A percentile compares a stretch with the other conserved stretches of the same genome.
Conservation (phyloP, 2,888 invertebrate species). For the Helicoverpa assulta region DNA sequence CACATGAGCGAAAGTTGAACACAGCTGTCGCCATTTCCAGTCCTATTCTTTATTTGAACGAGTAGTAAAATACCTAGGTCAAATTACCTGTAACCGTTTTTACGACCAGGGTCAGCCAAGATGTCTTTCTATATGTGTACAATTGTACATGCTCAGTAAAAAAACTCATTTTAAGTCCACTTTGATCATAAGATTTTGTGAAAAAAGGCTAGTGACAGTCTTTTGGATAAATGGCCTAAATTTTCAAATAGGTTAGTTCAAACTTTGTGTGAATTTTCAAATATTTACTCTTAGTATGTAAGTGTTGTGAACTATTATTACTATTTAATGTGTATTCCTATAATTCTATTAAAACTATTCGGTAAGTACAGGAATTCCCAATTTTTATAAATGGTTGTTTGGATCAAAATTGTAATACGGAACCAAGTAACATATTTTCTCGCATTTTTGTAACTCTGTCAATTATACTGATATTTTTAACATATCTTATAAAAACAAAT, state of each 20-base stretch:
- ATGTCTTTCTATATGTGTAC: no score
- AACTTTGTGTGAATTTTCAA: not conserved
- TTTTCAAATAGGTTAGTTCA: not conserved
- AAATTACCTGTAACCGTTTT: no score
- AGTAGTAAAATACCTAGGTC: no score
- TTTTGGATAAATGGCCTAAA: not conserved
- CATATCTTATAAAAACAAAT: conserved; percentile 1
- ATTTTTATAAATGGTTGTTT: not conserved
- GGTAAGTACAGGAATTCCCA: not conserved
- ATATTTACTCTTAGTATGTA: conserved; percentile 7
- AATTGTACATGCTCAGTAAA: no score
- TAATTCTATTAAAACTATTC: not conserved
- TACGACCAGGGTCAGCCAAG: no score
- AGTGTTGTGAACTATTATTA: not conserved
- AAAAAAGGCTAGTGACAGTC: not conserved
- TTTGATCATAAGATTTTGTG: not conserved
- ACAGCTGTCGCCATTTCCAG: no score
- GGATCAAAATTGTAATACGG: not conserved
- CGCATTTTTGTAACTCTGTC: conserved; percentile 2
- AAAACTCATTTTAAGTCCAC: not conserved
- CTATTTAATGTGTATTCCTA: not conserved
- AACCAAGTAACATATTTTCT: not conserved
- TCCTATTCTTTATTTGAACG: no score
- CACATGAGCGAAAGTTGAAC: no score
- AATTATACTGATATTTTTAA: not conserved